Evolutionary conservation across 2,888 invertebrate species (phyloP), one percentile per base, ranked within the genome.

Genomic region (Camponotus fellah): DNA sequence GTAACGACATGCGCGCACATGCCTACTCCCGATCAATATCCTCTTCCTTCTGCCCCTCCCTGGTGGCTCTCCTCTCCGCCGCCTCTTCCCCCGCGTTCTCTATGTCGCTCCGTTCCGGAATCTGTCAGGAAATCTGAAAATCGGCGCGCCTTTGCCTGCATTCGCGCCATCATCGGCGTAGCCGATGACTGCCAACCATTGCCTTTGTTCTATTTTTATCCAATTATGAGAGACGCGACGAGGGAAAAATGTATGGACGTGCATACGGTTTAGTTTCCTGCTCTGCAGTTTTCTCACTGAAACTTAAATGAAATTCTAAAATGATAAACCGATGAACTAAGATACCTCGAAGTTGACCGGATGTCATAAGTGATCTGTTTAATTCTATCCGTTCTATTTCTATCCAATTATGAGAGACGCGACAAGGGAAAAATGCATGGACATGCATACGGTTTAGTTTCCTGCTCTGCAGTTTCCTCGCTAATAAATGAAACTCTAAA

Each of bases 31-130:
- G 90, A 88, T 90, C 90, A 90, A 90, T 90, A 90, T 89, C 85
- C 89, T 88, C 89, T 88, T 89, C 85, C 88, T 90, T 87, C 88
- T 85, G 83, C 85, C 72, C 88, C 89, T 87, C 88, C 89, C 88
- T 6, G 26, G 26, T 6, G 87, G 88, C 86, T 88, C 86, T 85
- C 85, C 87, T 87, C 86, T 85, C 84, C 86, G 60, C 86, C 72
- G 86, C 89, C 83, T 84, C n/a, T 8, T 17, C 49, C 17, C 17
- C 49, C 5, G 43, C 72, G 65, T 64, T 77, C 79, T 64, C 82
- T 32, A 14, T 37, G 56, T 14, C 34, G 14, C 34, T 65, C 14
- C 9, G 14, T 58, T n/a, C 21, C 49, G 21, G 46, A 5, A 10
- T 46, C 34, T 37, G 46, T 10, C 49, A 76, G 66, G 17, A 68